Conservation (phyloP, 1,140 invertebrate genomes). For the Lepeophtheirus salmonis region DNA sequence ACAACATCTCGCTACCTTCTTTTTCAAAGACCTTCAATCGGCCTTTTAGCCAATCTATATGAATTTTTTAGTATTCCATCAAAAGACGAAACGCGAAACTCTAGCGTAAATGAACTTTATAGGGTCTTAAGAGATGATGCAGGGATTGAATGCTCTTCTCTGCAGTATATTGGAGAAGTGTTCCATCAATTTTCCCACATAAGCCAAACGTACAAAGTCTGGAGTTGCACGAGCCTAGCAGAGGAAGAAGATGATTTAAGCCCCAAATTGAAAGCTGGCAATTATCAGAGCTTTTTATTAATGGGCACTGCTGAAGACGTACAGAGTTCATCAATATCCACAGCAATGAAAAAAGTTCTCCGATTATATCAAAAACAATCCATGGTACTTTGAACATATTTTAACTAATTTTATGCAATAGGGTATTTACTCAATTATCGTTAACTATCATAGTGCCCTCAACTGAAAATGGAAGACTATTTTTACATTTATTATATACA, state of each 20-base stretch:
- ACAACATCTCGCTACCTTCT: not conserved
- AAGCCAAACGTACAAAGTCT: conserved; percentile 22
- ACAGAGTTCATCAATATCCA: conserved; percentile 20
- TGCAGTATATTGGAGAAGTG: conserved; percentile 20
- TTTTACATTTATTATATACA: too few species aligned
- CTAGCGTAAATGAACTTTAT: not conserved
- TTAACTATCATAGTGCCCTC: too few species aligned
- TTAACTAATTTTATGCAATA: too few species aligned
- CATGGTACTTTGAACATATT: too few species aligned
- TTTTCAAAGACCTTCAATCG: conserved; percentile 11
- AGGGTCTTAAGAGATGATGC: not conserved
- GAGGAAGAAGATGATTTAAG: not conserved
- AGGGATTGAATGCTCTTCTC: not conserved
- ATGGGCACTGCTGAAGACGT: conserved; percentile 20
- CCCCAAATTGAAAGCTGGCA: conserved; percentile 4
- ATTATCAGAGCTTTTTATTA: conserved; percentile 18
- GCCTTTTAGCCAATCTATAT: conserved; percentile 24
- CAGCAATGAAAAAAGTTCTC: conserved; percentile 23
- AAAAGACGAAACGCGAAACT: not conserved
- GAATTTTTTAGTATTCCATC: conserved; percentile 22
- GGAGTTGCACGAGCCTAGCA: conserved; percentile 5
- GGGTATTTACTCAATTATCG: too few species aligned
- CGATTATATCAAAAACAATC: not conserved
- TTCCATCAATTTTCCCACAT: conserved; percentile 23
- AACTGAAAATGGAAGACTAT: too few species aligned